Conservation (phyloP, 2,888 invertebrate species). For the Meiosimyza decipiens region DNA sequence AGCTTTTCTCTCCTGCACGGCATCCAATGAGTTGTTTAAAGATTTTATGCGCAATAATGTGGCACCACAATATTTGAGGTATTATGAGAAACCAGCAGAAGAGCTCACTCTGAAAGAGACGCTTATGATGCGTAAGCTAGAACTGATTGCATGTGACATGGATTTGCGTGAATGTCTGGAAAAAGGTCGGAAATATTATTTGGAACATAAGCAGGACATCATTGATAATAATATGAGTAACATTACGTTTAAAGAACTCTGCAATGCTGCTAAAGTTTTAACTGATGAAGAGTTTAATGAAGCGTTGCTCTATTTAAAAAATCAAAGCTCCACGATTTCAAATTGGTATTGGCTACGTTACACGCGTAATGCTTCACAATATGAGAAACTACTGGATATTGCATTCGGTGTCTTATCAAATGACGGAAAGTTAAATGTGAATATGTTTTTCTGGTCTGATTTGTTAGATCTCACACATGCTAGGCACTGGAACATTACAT, state of each 20-base stretch:
- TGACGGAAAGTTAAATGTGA: neutral
- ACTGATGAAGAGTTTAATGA: constrained; percentile 9
- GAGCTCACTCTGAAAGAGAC: neutral
- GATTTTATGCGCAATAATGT: too few relatives aligned
- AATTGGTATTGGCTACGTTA: neutral
- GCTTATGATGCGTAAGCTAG: neutral
- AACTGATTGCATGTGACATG: neutral
- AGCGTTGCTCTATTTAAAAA: neutral
- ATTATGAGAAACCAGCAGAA: neutral
- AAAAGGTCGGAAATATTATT: neutral
- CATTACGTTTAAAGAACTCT: neutral
- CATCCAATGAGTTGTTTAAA: too few relatives aligned
- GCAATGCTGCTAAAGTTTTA: constrained; percentile 1
- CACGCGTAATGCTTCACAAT: constrained; percentile 3
- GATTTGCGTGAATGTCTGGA: neutral
- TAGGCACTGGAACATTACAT: neutral
- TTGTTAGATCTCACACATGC: neutral
- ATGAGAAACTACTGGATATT: neutral
- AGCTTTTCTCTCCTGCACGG: too few relatives aligned
- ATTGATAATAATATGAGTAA: neutral
- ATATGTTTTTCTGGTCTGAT: neutral
- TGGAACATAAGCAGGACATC: neutral
- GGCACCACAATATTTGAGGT: neutral
- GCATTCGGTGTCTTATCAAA: too few relatives aligned
- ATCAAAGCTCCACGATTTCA: neutral